Conservation (phyloP, 2,888 invertebrate genomes). For the Xanthia icteritia region DNA sequence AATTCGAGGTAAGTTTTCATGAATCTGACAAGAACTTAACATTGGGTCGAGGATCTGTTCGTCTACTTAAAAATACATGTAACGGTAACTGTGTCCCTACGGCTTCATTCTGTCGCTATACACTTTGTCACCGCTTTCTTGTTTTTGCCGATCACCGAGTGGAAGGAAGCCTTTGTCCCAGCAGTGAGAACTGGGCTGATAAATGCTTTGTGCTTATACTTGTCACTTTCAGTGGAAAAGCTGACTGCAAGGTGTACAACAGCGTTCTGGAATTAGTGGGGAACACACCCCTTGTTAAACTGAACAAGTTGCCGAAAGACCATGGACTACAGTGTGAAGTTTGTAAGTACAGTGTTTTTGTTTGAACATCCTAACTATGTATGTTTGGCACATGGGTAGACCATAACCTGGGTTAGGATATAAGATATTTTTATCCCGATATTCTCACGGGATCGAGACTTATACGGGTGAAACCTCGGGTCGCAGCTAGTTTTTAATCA, state of each 20-base stretch:
- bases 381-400: too few species aligned
- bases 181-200: too few species aligned
- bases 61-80: not conserved
- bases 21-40: not conserved
- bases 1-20: conserved; percentile 36
- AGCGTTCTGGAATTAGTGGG: conserved; percentile 92
- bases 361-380: not conserved
- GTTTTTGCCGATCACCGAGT: not conserved
- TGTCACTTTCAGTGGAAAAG: conserved; percentile 39
- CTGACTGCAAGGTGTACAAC: conserved; percentile 57
- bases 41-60: not conserved
- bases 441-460: too few species aligned
- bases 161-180: not conserved
- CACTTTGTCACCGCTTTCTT: not conserved
- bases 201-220: not conserved
- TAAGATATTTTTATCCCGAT: too few species aligned
- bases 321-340: conserved; percentile 94
- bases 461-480: too few species aligned
- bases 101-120: not conserved
- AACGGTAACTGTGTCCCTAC: not conserved
- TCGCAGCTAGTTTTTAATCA: not conserved
- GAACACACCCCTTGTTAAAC: conserved; percentile 93
- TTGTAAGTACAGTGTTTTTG: conserved; percentile 91
- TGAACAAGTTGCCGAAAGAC: conserved; percentile 93
- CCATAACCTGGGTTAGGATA: too few species aligned